Base-by-base conservation (phyloP, 2,113 vertebrate species). In the Orycteropus afer region DNA sequence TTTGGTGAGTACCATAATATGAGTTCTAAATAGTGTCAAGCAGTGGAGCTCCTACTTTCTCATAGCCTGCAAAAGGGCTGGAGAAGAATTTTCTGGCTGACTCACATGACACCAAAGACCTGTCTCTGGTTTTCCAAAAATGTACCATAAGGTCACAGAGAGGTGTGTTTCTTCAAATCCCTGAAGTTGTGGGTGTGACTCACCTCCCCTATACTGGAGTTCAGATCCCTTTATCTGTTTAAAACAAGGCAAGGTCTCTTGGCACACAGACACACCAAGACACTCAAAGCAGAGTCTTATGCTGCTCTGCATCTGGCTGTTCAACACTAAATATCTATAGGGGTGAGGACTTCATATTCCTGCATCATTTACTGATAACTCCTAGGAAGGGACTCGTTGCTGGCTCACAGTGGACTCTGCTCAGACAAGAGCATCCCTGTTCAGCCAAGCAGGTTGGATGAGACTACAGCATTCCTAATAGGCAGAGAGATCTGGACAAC, bases 101-200 rank as follows among this genome's bases (percentile, higher is more conserved):
- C 25, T 5, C 3, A 29, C 0, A 69, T 32, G 14, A 1, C 37
- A 29, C 47, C 45, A 18, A 34, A 1, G 9, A 34, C 15, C n/a
- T 0, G 0, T 53, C 86, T 57, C 73, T 88, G 32, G 45, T 55
- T 86, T 73, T 63, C 34, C 80, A 49, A 77, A 81, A 20, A 47
- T 7, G 37, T 1, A 1, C 22, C 17, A 0, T 18, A 63, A 40
- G 14, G 34, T 29, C 29, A 51, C 57, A 69, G 0, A n/a, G 40
- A 67, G 37, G 22, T 0, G 0, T 0, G 0, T 4, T 10, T 51
- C 55, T 49, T 51, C 5, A 6, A 25, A 15, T 42, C 11, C 42
- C 47, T 57, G 47, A 71, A 22, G 32, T 0, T 49, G 34, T 55
- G 73, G 27, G 83, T 93, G 12, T 61, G 57, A 7, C 40, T 40